Conservation (phyloP, 2,113 vertebrate genomes). For the Chionodraco myersi region DNA sequence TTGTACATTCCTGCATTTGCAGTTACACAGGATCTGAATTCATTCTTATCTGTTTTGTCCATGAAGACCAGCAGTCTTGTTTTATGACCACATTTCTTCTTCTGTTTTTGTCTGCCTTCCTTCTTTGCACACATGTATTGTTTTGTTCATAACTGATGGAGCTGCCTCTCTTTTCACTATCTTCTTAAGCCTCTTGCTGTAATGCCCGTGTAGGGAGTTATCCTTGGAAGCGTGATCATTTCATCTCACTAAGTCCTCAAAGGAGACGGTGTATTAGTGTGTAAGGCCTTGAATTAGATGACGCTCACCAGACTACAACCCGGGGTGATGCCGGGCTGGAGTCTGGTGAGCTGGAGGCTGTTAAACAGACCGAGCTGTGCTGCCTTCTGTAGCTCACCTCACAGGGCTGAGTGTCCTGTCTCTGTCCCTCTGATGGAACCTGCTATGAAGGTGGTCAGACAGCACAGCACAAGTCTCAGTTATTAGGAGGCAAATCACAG, state of each 20-base stretch:
- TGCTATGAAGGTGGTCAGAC: not conserved
- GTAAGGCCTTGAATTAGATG: conserved; percentile 35
- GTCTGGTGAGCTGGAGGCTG: conserved; percentile 41
- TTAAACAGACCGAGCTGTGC: conserved; percentile 14
- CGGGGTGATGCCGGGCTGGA: not conserved
- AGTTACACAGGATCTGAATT: not conserved
- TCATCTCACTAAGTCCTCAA: conserved; percentile 49
- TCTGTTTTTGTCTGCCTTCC: not conserved
- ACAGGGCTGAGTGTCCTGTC: not conserved
- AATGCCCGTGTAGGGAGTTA: conserved; percentile 28
- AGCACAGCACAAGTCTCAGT: not conserved
- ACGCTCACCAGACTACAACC: conserved; percentile 13
- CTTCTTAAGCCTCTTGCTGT: not conserved
- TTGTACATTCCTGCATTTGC: not conserved
- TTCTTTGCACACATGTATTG: not conserved
- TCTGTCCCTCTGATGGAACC: not conserved
- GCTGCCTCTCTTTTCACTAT: not conserved
- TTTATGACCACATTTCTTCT: not conserved
- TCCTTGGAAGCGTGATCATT: conserved; percentile 36
- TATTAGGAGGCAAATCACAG: not conserved
- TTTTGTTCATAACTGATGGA: not conserved
- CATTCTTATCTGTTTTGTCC: not conserved
- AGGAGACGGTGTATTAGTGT: conserved; percentile 33
- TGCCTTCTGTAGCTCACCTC: not conserved
- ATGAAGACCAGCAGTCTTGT: too few relatives aligned